Evolutionary conservation across 1,140 invertebrate genomes (phyloP), one percentile per base, ranked within the genome.

Genomic region (Trichogramma pretiosum): DNA sequence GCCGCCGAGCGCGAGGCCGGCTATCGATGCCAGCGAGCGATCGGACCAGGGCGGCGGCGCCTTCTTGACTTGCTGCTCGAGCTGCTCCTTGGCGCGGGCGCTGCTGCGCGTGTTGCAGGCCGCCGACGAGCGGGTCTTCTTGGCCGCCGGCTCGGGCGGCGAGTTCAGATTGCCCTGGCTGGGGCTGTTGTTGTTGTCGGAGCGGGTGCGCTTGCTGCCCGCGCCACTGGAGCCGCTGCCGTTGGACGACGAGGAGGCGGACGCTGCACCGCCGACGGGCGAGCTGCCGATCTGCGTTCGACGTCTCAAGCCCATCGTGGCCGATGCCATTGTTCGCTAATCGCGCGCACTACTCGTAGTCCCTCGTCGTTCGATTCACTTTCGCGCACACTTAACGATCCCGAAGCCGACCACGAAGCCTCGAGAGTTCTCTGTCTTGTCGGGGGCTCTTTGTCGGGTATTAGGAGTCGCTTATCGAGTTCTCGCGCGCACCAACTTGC

Each of bases 161-260:
- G 70, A 71, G 53, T 72, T 72, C 16, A 72, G 53, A 54, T 71
- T 72, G 5, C 70, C 70, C 22, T 72, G 68, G 40, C 68, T 70
- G 35, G 67, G 67, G 39, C 62, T 71, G 60, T 71, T 72, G 61
- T 72, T 72, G 53, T 72, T 72, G 44, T 72, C 70, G 21, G 66
- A 61, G 21, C 70, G 59, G 23, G 65, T 65, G 16, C 70, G 65
- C 46, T 72, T 72, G 56, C 62, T 61, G 7, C 64, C 57, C 1
- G 9, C 7, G 54, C 54, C 28, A 56, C 58, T n/a, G 56, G 51
- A 1, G 42, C 32, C 11, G 45, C 52, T 28, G 50, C 50, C 36
- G 45, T 45, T 30, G 46, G 30, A 32, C 53, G 41, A 19, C 18
- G 18, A 10, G 64, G 58, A 8, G 56, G 54, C 33, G 62, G 56